Base-by-base conservation (phyloP, 2,888 invertebrate species). In the Lottia gigantea region DNA sequence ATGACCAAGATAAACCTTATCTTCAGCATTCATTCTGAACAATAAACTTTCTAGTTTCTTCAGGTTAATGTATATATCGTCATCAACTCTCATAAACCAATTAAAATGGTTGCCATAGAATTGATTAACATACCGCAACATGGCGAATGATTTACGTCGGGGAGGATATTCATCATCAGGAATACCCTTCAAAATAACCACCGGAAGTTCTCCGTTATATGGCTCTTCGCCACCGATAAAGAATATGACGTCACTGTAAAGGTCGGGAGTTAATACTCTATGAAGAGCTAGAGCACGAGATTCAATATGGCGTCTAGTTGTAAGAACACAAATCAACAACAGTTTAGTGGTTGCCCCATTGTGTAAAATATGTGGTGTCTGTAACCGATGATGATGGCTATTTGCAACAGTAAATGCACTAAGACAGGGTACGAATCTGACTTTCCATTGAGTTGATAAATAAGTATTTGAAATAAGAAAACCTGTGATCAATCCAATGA, bases 81-180 rank as follows among this genome's bases (percentile, higher is more conserved):
- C 98, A 87, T 98, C 98, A 0, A 97, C 97, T 46, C 98, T 91
- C 90, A 98, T 92, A 86, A 97, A 98, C 96, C 97, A 98, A 55
- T 55, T 19, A 75, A 92, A 91, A 82, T 95, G 93, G 12, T 94
- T 92, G 31, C 72, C 75, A 55, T 69, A 72, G 79, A 90, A 95
- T 84, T 95, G 92, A 90, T 95, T 94, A 95, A 98, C 96, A 90
- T 97, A 95, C 74, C 90, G 89, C 62, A 91, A 80, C 95, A 97
- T 96, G 86, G 94, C 92, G 87, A 98, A 98, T 1, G 96, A 96
- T 88, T 98, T 98, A 90, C 96, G 97, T 89, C 98, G 98, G 0
- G 98, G 98, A 63, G 98, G 98, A 89, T 98, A 98, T 70, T 95
- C 93, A 88, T 98, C 97, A 88, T 97, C 97, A 12, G 97, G 96